Percentiles rank a stretch among this genome's conserved stretches.
These are phyloP conservation scores for Alentia gelatinosa DNA, from an alignment of 2,888 invertebrate species.

Conservation along the genomic window DNA sequence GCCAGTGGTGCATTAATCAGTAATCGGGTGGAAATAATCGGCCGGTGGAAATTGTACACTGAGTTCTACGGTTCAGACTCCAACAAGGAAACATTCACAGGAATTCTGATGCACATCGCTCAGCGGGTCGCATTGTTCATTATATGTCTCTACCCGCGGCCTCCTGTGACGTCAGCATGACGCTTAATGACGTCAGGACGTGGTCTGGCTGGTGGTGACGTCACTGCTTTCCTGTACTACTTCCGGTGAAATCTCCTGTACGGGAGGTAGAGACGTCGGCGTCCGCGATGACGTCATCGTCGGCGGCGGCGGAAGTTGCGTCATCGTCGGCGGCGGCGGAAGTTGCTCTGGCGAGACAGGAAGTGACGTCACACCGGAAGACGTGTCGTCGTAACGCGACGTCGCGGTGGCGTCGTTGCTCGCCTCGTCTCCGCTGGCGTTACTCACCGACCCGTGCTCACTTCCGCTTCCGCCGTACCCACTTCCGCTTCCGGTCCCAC, in stretches of 20 bases:
- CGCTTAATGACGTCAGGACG: slow-evolving; percentile 33
- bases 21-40: no score
- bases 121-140: background rate
- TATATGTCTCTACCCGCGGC: background rate
- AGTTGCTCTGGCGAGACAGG: background rate
- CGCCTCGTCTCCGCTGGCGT: background rate
- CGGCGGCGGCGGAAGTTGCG: background rate
- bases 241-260: background rate
- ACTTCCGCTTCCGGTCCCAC: background rate
- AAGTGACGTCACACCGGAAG: background rate
- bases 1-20: no score
- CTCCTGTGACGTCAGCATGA: background rate
- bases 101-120: no score
- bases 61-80: no score
- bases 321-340: background rate
- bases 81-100: no score
- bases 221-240: background rate
- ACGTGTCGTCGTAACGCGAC: background rate
- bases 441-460: background rate
- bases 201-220: background rate
- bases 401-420: slow-evolving; percentile 1
- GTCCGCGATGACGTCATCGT: background rate
- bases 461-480: background rate
- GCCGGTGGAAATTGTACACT: no score
- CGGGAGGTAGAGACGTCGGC: background rate